Evolutionary conservation across 2,797 vertebrate species (phyloP).

Genomic region (Esox masquinongy): DNA sequence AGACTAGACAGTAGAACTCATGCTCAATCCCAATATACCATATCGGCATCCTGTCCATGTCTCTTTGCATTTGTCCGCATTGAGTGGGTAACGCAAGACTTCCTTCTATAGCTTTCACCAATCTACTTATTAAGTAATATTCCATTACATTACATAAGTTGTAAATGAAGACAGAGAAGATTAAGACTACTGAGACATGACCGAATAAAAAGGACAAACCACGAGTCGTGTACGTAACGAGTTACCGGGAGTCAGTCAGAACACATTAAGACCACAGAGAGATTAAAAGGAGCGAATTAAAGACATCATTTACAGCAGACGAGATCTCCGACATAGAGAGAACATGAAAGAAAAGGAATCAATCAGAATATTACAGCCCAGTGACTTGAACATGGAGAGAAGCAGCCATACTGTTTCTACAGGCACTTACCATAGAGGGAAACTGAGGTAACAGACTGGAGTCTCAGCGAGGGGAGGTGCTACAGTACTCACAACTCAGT

Average conservation of each 20-base stretch:
- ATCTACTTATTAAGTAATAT: neutral
- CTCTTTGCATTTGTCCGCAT: neutral
- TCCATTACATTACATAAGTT: too few relatives aligned
- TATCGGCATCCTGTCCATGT: neutral
- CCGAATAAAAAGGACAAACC: constrained; percentile 39
- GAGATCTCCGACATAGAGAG: constrained; percentile 41
- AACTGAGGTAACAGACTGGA: neutral
- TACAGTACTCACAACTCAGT: neutral
- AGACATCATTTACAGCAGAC: constrained; percentile 60
- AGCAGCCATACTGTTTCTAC: constrained; percentile 11
- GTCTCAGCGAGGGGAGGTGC: neutral
- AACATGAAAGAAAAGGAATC: constrained; percentile 62
- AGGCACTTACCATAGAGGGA: constrained; percentile 10
- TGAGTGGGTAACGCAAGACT: neutral
- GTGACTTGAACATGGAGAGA: constrained; percentile 41
- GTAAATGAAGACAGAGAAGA: constrained; percentile 23
- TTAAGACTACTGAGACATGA: constrained; percentile 16
- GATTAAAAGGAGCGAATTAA: constrained; percentile 61
- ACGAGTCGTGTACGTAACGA: neutral
- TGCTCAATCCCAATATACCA: neutral
- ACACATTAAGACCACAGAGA: constrained; percentile 54
- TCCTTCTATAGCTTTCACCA: neutral
- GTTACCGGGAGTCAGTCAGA: constrained; percentile 37
- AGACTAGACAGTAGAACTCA: too few relatives aligned
- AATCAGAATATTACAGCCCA: constrained; percentile 58